Percentiles rank a stretch among this genome's conserved stretches.
phyloP scores from a whole-genome alignment of 2,113 vertebrate genomes.

The Apaloderma vittatum region DNA sequence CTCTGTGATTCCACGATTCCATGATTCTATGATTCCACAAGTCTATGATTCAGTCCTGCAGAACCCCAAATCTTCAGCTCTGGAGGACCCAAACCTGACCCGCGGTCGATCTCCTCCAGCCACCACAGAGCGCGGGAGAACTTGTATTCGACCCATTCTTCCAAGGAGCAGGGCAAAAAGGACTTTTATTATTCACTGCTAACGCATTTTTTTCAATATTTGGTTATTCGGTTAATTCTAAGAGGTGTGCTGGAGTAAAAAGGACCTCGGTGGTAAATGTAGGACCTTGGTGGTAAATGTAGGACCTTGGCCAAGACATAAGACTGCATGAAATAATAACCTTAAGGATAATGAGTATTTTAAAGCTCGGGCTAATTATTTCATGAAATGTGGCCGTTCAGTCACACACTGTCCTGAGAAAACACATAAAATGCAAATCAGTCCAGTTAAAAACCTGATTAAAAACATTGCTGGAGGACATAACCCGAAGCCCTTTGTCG shows the following conservation, averaged over 20 bases:
- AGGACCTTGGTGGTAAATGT: neutral
- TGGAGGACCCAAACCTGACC: neutral
- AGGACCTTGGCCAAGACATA: neutral
- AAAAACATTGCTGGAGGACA: neutral
- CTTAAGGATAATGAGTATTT: neutral
- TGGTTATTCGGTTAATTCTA: neutral
- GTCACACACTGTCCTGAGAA: neutral
- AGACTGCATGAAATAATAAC: neutral
- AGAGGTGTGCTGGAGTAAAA: neutral
- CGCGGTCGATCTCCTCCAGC: neutral
- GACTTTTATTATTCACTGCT: too few relatives aligned
- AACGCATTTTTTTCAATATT: accelerated
- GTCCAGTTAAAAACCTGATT: neutral
- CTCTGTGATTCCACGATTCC: too few relatives aligned
- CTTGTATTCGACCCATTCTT: neutral
- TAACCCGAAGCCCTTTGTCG: neutral
- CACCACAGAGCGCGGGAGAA: accelerated
- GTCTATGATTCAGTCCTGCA: neutral
- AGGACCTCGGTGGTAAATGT: neutral
- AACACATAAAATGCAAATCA: neutral
- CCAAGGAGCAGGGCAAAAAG: neutral
- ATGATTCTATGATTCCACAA: too few relatives aligned
- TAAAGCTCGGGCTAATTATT: neutral
- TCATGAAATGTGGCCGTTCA: neutral
- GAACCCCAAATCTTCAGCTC: neutral